Base-by-base conservation (phyloP, 2,797 vertebrate species). In the Epinephelus malabaricus region DNA sequence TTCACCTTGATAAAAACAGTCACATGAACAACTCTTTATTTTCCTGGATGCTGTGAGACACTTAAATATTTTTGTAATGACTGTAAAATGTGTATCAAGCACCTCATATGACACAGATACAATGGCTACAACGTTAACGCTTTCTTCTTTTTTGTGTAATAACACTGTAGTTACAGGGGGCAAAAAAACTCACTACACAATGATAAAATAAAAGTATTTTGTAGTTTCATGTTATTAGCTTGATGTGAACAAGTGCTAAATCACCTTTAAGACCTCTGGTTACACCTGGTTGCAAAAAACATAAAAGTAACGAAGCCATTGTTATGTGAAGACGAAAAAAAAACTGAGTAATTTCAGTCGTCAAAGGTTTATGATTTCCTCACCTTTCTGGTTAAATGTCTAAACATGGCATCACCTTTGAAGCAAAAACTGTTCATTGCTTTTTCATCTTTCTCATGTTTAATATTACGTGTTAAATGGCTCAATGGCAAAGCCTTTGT, bases 151-250 rank as follows among this genome's bases (percentile, higher is more conserved):
- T 65, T 56, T 71, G 51, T 86, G 25, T 74, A 70, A 54, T 47
- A 43, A 73, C 7, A n/a, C 66, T 73, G 69, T 79, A 63, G 73
- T 64, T 66, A 72, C 40, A 23, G 30, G 18, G 19, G 40, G 54
- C 23, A 66, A 61, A 69, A 34, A 68, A 17, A 18, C 13, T 61
- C 18, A 63, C 21, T 11, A 54, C 27, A 18, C 2, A 0, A 5
- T 34, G 34, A 59, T 61, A 10, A 76, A 65, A 69, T 34, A 13
- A 11, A 71, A 59, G 18, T 34, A 43, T 82, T 86, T 86, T 74
- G 63, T 88, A 82, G 47, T 25, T 69, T 81, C 18, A 47, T 79
- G 64, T 77, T 67, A 63, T 58, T 74, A 74, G 67, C 59, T 87
- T 67, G 59, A 70, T 77, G 75, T 88, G 47, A 71, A 64, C 45